A percentile compares a stretch with the other conserved stretches of the same genome.
Conservation (phyloP, 1,140 invertebrate genomes). For the Saccostrea echinata region DNA sequence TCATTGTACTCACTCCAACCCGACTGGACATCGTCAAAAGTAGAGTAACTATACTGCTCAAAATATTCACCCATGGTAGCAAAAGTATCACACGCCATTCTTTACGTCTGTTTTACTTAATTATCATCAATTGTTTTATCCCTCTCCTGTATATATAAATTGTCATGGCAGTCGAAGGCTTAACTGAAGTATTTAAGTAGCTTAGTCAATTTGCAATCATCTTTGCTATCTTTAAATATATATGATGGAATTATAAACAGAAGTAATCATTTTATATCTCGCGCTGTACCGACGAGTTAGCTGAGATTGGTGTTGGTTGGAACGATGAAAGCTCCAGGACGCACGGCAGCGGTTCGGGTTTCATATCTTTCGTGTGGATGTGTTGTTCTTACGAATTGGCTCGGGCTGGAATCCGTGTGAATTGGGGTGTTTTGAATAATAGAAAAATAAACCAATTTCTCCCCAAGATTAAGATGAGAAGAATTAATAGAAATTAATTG, state of each 20-base stretch:
- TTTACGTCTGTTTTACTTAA: slow-evolving; percentile 8
- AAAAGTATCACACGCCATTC: slow-evolving; percentile 15
- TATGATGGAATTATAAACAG: slow-evolving; percentile 22
- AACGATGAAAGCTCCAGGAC: slow-evolving; percentile 16
- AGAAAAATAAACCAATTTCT: slow-evolving; percentile 44
- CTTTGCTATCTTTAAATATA: not conserved
- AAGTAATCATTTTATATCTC: slow-evolving; percentile 40
- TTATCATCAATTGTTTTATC: slow-evolving; percentile 29
- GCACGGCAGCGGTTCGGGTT: slow-evolving; percentile 10
- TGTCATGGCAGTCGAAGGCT: not conserved
- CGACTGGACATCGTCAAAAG: not conserved
- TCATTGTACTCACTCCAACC: slow-evolving; percentile 4
- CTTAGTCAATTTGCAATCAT: slow-evolving; percentile 33
- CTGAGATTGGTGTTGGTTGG: not conserved
- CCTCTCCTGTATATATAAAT: not conserved
- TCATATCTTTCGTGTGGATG: slow-evolving; percentile 9
- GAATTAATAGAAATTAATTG: slow-evolving; percentile 38
- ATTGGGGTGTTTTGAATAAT: slow-evolving; percentile 32
- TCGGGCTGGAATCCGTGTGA: slow-evolving; percentile 39
- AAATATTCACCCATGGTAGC: slow-evolving; percentile 21
- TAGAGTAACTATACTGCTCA: slow-evolving; percentile 7
- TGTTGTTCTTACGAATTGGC: slow-evolving; percentile 37
- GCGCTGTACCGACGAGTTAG: not conserved
- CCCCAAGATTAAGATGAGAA: slow-evolving; percentile 26
- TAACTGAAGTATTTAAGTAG: slow-evolving; percentile 16